A percentile compares a stretch with the other conserved stretches of the same genome.
Evolutionary conservation across 2,113 vertebrate genomes (phyloP).

Genomic region (Chroicocephalus ridibundus): DNA sequence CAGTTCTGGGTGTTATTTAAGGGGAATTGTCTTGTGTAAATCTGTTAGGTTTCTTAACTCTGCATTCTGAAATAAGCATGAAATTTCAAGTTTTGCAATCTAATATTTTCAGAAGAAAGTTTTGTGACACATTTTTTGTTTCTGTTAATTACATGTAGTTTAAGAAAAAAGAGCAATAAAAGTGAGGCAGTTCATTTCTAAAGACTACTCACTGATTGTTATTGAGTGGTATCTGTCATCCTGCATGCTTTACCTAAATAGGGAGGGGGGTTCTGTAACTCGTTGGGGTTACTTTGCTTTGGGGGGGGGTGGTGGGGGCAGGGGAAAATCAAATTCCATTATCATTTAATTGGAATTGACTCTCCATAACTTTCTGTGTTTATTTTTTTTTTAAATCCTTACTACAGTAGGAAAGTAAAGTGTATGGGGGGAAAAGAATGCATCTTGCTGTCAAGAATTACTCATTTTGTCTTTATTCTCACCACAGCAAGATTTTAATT

Average conservation of each 20-base stretch:
- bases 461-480: neutral
- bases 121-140: neutral
- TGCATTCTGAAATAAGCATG: neutral
- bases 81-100: neutral
- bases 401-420: neutral
- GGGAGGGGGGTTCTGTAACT: neutral
- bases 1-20: neutral
- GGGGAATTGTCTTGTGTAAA: neutral
- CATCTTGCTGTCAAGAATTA: neutral
- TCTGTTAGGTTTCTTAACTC: neutral
- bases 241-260: neutral
- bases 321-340: neutral
- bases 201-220: neutral
- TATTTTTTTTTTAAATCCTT: neutral
- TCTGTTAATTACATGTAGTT: neutral
- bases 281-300: neutral
- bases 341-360: neutral
- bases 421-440: neutral
- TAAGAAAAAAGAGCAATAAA: neutral
- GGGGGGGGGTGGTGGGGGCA: accelerated
- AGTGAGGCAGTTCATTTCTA: neutral
- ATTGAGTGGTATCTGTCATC: neutral
- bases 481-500: neutral
- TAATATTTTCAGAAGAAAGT: neutral
- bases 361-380: neutral